Evolutionary conservation across 1,140 invertebrate genomes (phyloP).

Genomic region (Bicyclus anynana): DNA sequence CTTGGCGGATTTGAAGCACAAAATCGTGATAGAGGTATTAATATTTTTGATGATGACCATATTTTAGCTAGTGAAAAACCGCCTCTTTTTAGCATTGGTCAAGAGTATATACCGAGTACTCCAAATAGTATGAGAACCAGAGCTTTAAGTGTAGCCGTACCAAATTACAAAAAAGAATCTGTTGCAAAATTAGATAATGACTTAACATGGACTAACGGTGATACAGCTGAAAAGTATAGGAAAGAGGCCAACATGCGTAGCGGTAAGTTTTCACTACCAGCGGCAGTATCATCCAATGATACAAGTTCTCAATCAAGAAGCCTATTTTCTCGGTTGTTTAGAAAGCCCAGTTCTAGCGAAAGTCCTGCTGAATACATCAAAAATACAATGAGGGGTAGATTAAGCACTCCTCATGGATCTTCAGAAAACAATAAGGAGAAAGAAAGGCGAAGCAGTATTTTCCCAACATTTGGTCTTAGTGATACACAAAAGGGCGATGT

Average conservation of each 20-base stretch:
- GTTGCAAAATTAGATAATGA: slow-evolving; percentile 73
- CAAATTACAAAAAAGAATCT: slow-evolving; percentile 64
- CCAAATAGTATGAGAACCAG: slow-evolving; percentile 67
- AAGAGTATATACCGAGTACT: slow-evolving; percentile 63
- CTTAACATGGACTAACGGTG: slow-evolving; percentile 84
- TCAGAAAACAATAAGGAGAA: slow-evolving; percentile 42
- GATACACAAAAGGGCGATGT: slow-evolving; percentile 44
- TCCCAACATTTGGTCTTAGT: slow-evolving; percentile 43
- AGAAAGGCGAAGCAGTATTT: slow-evolving; percentile 52
- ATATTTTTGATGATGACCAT: slow-evolving; percentile 83
- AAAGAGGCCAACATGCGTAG: slow-evolving; percentile 72
- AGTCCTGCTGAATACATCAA: slow-evolving; percentile 57
- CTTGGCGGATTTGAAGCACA: slow-evolving; percentile 80
- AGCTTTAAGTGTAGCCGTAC: slow-evolving; percentile 73
- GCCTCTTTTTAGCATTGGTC: slow-evolving; percentile 77
- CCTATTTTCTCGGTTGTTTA: slow-evolving; percentile 53
- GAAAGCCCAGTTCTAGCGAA: slow-evolving; percentile 52
- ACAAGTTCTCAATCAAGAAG: slow-evolving; percentile 41
- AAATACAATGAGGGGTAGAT: slow-evolving; percentile 55
- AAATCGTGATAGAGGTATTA: slow-evolving; percentile 74
- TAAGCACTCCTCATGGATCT: slow-evolving; percentile 36
- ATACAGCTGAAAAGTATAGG: slow-evolving; percentile 78
- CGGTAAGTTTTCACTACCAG: slow-evolving; percentile 62
- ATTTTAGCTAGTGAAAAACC: slow-evolving; percentile 82
- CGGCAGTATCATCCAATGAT: slow-evolving; percentile 26